Percentiles rank a stretch among this genome's conserved stretches.
Evolutionary conservation across 2,113 vertebrate genomes (phyloP).

Genomic region (Sula dactylatra): DNA sequence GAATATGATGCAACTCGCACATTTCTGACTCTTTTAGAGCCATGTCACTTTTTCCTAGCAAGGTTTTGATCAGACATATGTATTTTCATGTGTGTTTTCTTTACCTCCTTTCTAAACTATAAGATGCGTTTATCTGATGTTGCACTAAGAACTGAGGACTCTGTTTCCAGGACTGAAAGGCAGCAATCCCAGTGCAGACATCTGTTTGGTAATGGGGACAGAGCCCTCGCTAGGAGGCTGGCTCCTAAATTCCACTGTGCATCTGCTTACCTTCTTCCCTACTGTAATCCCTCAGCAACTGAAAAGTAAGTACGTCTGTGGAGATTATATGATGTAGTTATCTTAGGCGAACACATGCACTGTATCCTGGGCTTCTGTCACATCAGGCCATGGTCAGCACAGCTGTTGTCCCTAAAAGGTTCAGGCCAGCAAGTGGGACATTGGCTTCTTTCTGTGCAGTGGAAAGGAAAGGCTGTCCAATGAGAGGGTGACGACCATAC

Average conservation of each 20-base stretch:
- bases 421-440: neutral
- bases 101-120: neutral
- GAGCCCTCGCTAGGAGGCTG: neutral
- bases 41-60: neutral
- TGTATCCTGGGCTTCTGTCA: neutral
- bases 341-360: neutral
- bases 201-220: neutral
- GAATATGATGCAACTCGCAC: neutral
- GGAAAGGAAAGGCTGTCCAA: neutral
- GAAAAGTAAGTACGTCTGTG: neutral
- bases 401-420: neutral
- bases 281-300: neutral
- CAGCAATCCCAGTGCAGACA: neutral
- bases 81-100: neutral
- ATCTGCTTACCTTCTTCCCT: neutral
- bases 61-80: neutral
- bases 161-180: neutral
- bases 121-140: neutral
- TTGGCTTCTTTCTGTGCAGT: neutral
- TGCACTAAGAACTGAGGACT: neutral
- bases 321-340: neutral
- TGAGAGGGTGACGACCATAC: too few species aligned
- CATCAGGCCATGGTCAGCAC: neutral
- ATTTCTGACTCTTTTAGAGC: neutral
- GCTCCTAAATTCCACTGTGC: neutral